These are phyloP conservation scores for Euura saliciscinereae DNA, from an alignment of 1,140 invertebrate species.

Conservation along the genomic window DNA sequence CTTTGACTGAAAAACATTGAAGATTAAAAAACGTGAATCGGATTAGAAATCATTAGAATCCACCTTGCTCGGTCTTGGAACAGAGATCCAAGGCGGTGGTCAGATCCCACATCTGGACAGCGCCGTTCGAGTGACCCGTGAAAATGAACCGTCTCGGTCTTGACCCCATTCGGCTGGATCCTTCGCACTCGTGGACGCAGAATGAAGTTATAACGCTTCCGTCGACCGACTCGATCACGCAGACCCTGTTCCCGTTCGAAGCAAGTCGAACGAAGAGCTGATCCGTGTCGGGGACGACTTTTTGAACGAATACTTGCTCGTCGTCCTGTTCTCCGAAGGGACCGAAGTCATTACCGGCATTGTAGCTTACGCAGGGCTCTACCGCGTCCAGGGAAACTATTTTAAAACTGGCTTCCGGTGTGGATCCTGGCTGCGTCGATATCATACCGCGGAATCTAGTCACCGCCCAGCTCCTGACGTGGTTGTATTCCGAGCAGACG, in stretches of 20 bases:
- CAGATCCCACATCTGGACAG: slow-evolving; percentile 98
- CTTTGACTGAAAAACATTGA: slow-evolving; percentile 35
- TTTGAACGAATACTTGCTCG: slow-evolving; percentile 97
- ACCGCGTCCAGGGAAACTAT: slow-evolving; percentile 89
- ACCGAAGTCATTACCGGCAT: slow-evolving; percentile 82
- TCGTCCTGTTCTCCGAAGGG: slow-evolving; percentile 98
- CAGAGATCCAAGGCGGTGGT: slow-evolving; percentile 90
- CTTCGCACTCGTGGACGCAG: slow-evolving; percentile 97
- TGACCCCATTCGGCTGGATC: slow-evolving; percentile 89
- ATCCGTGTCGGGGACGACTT: slow-evolving; percentile 95
- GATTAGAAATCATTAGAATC: slow-evolving; percentile 18
- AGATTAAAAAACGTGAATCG: background rate
- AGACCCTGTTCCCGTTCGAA: slow-evolving; percentile 95
- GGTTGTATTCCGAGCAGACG: slow-evolving; percentile 97
- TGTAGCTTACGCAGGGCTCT: slow-evolving; percentile 77
- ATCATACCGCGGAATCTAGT: slow-evolving; percentile 96
- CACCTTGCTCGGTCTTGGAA: slow-evolving; percentile 70
- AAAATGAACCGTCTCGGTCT: slow-evolving; percentile 90
- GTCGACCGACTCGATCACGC: slow-evolving; percentile 93
- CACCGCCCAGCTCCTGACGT: slow-evolving; percentile 95
- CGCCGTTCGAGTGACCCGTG: slow-evolving; percentile 93
- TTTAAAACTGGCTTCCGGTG: slow-evolving; percentile 95
- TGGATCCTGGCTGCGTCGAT: slow-evolving; percentile 96
- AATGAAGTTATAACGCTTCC: slow-evolving; percentile 94
- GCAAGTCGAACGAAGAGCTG: slow-evolving; percentile 92